Evolutionary conservation across 2,888 invertebrate genomes (phyloP).

Genomic region (Callyntrura guangdongensis): DNA sequence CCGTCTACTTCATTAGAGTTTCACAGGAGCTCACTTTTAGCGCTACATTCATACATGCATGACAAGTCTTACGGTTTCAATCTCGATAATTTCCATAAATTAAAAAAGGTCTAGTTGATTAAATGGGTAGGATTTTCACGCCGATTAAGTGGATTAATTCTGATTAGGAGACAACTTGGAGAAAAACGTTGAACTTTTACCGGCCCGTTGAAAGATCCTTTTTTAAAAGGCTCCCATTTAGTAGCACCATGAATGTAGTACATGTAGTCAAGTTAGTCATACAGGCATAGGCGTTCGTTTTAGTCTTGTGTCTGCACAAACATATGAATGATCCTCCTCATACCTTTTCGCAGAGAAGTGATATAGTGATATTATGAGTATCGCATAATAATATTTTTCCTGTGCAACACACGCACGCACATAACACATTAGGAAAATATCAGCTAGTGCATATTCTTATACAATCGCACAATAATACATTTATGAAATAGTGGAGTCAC

Average conservation of each 20-base stretch:
- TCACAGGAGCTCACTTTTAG: not conserved
- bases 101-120: not conserved
- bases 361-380: not conserved
- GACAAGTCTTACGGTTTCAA: not conserved
- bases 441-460: not conserved
- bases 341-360: not conserved
- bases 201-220: not conserved
- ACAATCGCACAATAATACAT: not conserved
- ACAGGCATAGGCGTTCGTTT: too few species aligned
- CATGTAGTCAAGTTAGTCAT: too few species aligned
- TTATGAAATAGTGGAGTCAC: not conserved
- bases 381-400: not conserved
- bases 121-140: not conserved
- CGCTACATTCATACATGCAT: conserved; percentile 35
- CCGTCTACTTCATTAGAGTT: conserved; percentile 51
- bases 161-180: not conserved
- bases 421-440: not conserved
- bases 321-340: not conserved
- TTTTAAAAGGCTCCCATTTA: not conserved
- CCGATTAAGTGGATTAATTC: not conserved
- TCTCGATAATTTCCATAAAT: not conserved
- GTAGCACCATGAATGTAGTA: not conserved
- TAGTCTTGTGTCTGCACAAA: too few species aligned
- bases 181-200: not conserved
- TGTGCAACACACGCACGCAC: not conserved